Evolutionary conservation across 1,140 invertebrate species (phyloP).

Genomic region (Drosophila guanche): DNA sequence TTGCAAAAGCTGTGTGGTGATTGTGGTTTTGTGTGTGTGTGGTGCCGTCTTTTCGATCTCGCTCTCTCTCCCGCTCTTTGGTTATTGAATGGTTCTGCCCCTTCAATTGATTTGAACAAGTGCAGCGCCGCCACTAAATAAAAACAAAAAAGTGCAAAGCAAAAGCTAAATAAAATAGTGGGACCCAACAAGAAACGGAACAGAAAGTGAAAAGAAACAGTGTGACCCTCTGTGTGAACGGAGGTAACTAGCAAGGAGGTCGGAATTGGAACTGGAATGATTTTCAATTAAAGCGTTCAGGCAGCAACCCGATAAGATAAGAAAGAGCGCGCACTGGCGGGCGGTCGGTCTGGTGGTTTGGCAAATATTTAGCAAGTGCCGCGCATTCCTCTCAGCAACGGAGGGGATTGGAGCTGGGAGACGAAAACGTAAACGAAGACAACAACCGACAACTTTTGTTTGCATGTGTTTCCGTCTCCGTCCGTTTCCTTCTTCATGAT

Average conservation of each 20-base stretch:
- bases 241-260: slow-evolving; percentile 21
- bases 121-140: slow-evolving; percentile 61
- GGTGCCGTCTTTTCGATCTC: slow-evolving; percentile 21
- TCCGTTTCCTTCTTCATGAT: too few species aligned
- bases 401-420: too few species aligned
- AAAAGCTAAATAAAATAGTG: slow-evolving; percentile 32
- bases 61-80: slow-evolving; percentile 20
- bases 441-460: too few species aligned
- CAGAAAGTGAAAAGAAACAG: slow-evolving; percentile 24
- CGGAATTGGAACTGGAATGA: slow-evolving; percentile 36
- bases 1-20: slow-evolving; percentile 15
- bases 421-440: too few species aligned
- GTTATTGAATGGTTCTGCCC: slow-evolving; percentile 40
- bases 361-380: slow-evolving; percentile 52
- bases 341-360: neutral
- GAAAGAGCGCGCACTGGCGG: slow-evolving; percentile 10
- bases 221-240: slow-evolving; percentile 22
- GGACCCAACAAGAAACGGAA: slow-evolving; percentile 26
- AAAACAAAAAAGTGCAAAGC: slow-evolving; percentile 67
- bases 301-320: slow-evolving; percentile 62
- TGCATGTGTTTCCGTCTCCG: too few species aligned
- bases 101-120: slow-evolving; percentile 80
- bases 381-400: too few species aligned
- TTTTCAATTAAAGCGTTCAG: slow-evolving; percentile 72
- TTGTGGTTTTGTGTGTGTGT: slow-evolving; percentile 39